Evolutionary conservation across 2,888 invertebrate genomes (phyloP), one percentile per base, ranked within the genome.

Genomic region (Orthosia incerta): DNA sequence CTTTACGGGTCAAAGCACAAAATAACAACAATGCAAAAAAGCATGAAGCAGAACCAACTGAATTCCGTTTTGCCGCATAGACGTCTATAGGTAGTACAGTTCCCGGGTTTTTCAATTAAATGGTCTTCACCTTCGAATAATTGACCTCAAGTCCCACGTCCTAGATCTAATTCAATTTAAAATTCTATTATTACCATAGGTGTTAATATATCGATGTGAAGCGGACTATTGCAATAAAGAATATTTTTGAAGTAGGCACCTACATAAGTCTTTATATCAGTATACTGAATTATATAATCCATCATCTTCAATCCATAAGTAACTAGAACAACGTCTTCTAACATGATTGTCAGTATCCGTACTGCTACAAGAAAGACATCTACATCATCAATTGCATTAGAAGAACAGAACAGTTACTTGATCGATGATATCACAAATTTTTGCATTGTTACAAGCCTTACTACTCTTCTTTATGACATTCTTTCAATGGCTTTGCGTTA

Each of bases 91-190:
- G 16, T n/a, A 45, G 20, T 61, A 62, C 50, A 61, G 48, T 71
- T 78, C 79, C 74, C 60, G 67, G 50, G 62, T 63, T 74, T 81
- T 78, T 82, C 46, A 68, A 71, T 75, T 63, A 73, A 66, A 69
- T 62, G 68, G 62, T 64, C 45, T 57, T 80, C 60, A 79, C 84
- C 83, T 83, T 75, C 53, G 3, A 15, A 60, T 70, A 83, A 81
- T 83, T 83, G 75, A 83, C 83, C 84, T 76, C 18, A 55, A 60
- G 51, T 48, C 56, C 61, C 59, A 62, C 61, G 56, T 61, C 56
- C 12, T 46, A 66, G 46, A 63, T 50, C 18, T 80, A 71, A 80
- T 74, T 77, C 53, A 83, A 74, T 83, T 80, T 59, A 26, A 57
- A 65, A 46, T 57, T 18, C 18, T 50, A 7, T 46, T 20, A 48